These are phyloP conservation scores for Myotis brandtii DNA, from an alignment of 2,113 vertebrate genomes.

Conservation along the genomic window DNA sequence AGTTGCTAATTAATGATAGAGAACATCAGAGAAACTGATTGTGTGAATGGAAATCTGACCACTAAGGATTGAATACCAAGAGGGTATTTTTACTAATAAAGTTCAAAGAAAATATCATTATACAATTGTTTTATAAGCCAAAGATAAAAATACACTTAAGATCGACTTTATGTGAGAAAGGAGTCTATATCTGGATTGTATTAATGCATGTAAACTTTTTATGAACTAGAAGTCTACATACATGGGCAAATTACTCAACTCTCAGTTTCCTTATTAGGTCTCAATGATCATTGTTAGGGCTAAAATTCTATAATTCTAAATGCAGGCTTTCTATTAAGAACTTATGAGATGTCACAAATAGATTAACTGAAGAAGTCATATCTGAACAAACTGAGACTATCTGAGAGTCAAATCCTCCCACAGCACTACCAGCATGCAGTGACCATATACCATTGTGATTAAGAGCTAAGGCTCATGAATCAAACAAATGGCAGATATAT, in stretches of 20 bases:
- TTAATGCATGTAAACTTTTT: not conserved
- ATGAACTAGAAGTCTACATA: conserved; percentile 3
- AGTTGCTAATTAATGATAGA: conserved; percentile 60
- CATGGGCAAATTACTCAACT: not conserved
- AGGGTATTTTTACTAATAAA: conserved; percentile 63
- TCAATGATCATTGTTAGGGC: not conserved
- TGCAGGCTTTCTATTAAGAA: not conserved
- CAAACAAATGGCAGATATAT: not conserved
- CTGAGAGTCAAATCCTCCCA: not conserved
- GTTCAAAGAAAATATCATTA: conserved; percentile 58
- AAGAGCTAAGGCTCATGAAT: not conserved
- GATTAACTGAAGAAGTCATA: not conserved
- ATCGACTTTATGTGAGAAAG: not conserved
- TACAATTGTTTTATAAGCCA: conserved; percentile 56
- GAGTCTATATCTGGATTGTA: not conserved
- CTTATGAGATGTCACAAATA: not conserved
- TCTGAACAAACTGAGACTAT: not conserved
- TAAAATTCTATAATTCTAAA: conserved; percentile 29
- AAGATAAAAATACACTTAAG: not conserved
- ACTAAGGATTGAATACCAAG: conserved; percentile 38
- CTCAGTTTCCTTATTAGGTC: not conserved
- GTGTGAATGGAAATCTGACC: conserved; percentile 46
- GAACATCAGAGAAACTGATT: conserved; percentile 31
- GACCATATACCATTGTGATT: not conserved
- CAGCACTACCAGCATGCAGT: not conserved